Conservation (phyloP, 2,888 invertebrate species). For the Mylabris sibirica region DNA sequence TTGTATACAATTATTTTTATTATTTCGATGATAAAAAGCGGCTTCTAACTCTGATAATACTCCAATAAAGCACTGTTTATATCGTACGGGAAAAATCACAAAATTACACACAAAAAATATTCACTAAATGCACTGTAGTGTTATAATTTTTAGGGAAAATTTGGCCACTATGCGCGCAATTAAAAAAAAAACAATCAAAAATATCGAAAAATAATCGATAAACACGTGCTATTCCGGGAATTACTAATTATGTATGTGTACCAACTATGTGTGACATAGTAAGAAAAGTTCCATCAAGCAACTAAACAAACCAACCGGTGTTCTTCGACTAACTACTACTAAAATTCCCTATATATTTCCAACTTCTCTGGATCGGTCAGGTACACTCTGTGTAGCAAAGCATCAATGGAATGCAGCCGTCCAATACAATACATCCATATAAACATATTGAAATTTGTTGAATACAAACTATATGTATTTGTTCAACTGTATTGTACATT, state of each 20-base stretch:
- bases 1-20: too few relatives aligned
- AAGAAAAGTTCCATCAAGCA: slow-evolving; percentile 18
- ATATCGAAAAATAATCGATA: background rate
- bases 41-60: background rate
- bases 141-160: too few relatives aligned
- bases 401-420: slow-evolving; percentile 59
- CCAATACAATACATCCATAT: slow-evolving; percentile 41
- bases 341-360: slow-evolving; percentile 53
- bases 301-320: slow-evolving; percentile 52
- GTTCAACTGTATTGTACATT: slow-evolving; percentile 54
- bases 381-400: slow-evolving; percentile 60
- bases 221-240: background rate
- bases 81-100: background rate
- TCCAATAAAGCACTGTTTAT: background rate
- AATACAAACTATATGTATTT: slow-evolving; percentile 37
- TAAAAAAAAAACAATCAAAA: background rate
- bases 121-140: background rate
- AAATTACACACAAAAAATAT: background rate
- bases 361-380: slow-evolving; percentile 59
- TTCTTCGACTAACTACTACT: slow-evolving; percentile 52
- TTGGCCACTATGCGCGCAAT: background rate
- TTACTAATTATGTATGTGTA: background rate
- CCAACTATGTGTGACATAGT: background rate
- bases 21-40: too few relatives aligned
- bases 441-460: background rate